Base-by-base conservation (phyloP, 1,140 invertebrate genomes). In the Leptopilina clavipes region DNA sequence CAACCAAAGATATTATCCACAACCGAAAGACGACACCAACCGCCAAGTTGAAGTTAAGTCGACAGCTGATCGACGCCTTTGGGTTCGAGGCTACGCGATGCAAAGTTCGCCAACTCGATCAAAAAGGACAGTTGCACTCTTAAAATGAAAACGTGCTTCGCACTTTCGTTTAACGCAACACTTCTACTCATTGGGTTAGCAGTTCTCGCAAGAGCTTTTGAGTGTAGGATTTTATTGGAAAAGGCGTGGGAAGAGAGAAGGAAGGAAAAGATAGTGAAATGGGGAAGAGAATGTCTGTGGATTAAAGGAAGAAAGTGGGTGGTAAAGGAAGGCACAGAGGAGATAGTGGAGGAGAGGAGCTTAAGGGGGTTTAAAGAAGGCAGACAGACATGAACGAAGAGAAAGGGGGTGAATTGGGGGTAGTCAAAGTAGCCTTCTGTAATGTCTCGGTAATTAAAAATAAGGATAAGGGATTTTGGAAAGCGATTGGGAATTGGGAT, bases 401-500 rank as follows among this genome's bases (percentile, higher is more conserved):
- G 18, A 19, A 8, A 31, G 22, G 5, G n/a, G 17, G 56, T n/a
- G n/a, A n/a, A n/a, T n/a, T n/a, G n/a, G n/a, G n/a, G n/a, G n/a
- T n/a, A 9, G n/a, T 70, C n/a, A 70, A 25, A 22, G 22, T 40
- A 8, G 14, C 1, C 6, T 70, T 70, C n/a, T 70, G 65, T 25
- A 70, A 70, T 14, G 11, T 70, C 0, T 25, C 3, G 2, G 65
- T 25, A 3, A 11, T 37, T 7, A 70, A 70, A 3, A 37, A 70
- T 70, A 70, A 70, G 14, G 65, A 70, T 70, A 3, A 37, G 8
- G 25, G 25, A 70, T 70, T 70, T 22, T 37, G 14, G 25, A 22
- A 70, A 12, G 3, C 5, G 9, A 40, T 70, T 3, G 11, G n/a
- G 14, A 14, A 14, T 1, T 22, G 19, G 25, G 65, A 70, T 12